Evolutionary conservation across 2,113 vertebrate species (phyloP).

Genomic region (Leiothrix lutea): DNA sequence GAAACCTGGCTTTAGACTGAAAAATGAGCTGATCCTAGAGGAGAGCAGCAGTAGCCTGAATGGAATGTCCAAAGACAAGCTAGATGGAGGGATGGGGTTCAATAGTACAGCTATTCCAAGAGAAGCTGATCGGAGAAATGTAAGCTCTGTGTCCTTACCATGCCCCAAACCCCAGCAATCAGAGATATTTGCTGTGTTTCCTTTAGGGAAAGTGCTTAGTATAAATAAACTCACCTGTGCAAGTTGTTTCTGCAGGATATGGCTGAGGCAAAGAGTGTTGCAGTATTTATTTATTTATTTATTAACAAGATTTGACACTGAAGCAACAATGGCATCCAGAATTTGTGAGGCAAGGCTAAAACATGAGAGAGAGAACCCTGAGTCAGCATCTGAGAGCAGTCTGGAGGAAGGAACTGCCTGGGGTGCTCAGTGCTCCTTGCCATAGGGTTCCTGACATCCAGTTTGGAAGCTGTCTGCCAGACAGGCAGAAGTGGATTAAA

Average conservation of each 20-base stretch:
- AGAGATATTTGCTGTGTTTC: not conserved
- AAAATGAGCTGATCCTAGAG: not conserved
- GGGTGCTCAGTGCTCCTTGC: not conserved
- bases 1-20: not conserved
- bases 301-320: not conserved
- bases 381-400: not conserved
- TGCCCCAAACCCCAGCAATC: not conserved
- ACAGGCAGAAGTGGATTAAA: not conserved
- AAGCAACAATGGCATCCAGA: not conserved
- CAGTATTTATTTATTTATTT: not conserved
- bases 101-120: not conserved
- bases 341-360: not conserved
- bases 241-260: not conserved
- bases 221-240: not conserved
- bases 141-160: not conserved
- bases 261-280: not conserved
- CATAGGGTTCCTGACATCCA: not conserved
- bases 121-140: not conserved
- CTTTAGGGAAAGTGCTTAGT: not conserved
- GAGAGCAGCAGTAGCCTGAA: not conserved
- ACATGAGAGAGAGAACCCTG: not conserved
- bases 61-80: not conserved
- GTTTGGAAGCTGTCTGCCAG: not conserved
- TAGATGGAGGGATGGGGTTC: not conserved
- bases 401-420: not conserved